A percentile compares a stretch with the other conserved stretches of the same genome.
These are phyloP conservation scores for Tupaia chinensis DNA, from an alignment of 2,113 vertebrate genomes.

Conservation along the genomic window DNA sequence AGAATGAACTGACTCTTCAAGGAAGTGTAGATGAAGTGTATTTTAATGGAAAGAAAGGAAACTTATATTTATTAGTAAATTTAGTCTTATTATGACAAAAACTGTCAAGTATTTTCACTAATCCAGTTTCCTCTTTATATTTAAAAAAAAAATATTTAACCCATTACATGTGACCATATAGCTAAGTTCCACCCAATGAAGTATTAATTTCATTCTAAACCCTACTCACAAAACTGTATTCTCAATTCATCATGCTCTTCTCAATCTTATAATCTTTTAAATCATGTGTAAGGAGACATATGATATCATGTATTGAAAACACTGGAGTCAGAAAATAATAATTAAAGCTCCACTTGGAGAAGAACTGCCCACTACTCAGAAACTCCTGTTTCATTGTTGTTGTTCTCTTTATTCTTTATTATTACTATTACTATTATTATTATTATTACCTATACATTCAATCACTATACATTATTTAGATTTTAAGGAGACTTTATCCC, in stretches of 20 bases:
- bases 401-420: no score
- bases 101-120: background rate
- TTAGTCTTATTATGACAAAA: background rate
- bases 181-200: background rate
- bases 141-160: background rate
- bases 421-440: no score
- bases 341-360: background rate
- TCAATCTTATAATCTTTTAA: background rate
- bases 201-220: background rate
- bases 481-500: no score
- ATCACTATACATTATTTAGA: no score
- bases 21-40: background rate
- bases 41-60: background rate
- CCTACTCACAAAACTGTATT: background rate
- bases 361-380: background rate
- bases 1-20: background rate
- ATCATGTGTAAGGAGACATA: background rate
- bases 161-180: background rate
- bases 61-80: background rate
- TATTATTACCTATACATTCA: no score
- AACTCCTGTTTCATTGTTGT: background rate
- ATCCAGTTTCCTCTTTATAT: background rate
- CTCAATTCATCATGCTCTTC: background rate
- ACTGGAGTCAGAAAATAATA: background rate
- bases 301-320: background rate